Evolutionary conservation across 1,140 invertebrate genomes (phyloP), one percentile per base, ranked within the genome.

Genomic region (Saxidomus purpurata): DNA sequence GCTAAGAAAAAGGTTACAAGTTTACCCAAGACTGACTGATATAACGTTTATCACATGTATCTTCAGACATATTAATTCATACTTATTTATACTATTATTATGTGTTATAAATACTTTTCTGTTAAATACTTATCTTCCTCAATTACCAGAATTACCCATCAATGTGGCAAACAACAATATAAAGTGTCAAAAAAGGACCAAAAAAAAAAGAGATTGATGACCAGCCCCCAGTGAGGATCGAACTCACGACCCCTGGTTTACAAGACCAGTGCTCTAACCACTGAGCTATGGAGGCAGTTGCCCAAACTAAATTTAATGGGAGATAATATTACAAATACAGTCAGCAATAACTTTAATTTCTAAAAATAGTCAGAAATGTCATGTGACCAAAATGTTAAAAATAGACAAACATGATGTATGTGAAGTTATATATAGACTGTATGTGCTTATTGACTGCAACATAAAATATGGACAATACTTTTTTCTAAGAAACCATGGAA

Each of bases 251-350:
- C 93, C 93, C 93, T 93, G 97, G 97, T 98, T 98, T 98, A 98
- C 97, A 97, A 98, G 98, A 98, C 97, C 97, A 98, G 97, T 98
- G 98, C 97, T 98, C 97, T 98, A 97, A 97, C 98, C 98, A 97
- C 98, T 98, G 97, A 98, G 97, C 98, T 98, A 98, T 97, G 97
- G 97, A 98, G 97, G 97, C 98, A 71, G 36, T 40, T 71, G 67
- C 15, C 34, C 67, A 38, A 19, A 1, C 3, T 0, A 4, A 40
- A 15, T 19, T 22, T 2, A 71, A 71, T 71, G 17, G 34, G 31
- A 71, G 36, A 19, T 71, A 71, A 71, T 71, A 40, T 71, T 71
- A 34, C 28, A 36, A 28, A 38, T 71, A 71, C n/a, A 28, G 59
- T 9, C 6, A 6, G 15, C n/a, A 22, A 22, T 63, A 63, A 4